Base-by-base conservation (phyloP, 2,113 vertebrate species). In the Tringa solitaria region DNA sequence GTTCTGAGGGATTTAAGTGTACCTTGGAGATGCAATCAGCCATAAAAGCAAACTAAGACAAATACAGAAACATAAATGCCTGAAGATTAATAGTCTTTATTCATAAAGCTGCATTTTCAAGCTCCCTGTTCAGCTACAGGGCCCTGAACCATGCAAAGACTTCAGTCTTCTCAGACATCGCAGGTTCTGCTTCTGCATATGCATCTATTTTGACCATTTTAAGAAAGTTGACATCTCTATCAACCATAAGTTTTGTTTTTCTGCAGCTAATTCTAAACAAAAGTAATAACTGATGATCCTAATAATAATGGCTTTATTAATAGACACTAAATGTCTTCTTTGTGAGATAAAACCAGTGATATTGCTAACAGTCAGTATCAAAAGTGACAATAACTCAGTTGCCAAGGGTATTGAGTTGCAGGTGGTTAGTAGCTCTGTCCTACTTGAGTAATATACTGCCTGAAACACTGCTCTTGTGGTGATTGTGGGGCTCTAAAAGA, bases 361-460 rank as follows among this genome's bases (percentile, higher is more conserved):
- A 90, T 26, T 73, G 43, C 39, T 69, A 77, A 73, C 41, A 61
- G n/a, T 73, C 57, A 92, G 69, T 87, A 95, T 84, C 39, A 92
- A 94, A 96, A 81, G 68, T 75, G 80, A 86, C 90, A 86, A 90
- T 77, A 95, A 74, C n/a, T 68, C 37, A 11, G n/a, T 89, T 92
- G 35, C 33, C 19, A 75, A 78, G 23, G 24, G 9, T 89, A 75
- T 70, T 39, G 60, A 67, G 43, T 67, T 90, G 56, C 37, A 54
- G 35, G 73, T 84, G n/a, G 18, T 67, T 94, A 56, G 39, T 89
- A 75, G 22, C 24, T 96, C 57, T 8, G 4, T 81, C 80, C 60
- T 67, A 14, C 32, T 80, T 67, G 59, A 63, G 10, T 87, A 87
- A 79, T 51, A 48, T 28, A n/a, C 12, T 77, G 22, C n/a, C 45